Base-by-base conservation (phyloP, 1,140 invertebrate genomes). In the Cotesia vestalis region DNA sequence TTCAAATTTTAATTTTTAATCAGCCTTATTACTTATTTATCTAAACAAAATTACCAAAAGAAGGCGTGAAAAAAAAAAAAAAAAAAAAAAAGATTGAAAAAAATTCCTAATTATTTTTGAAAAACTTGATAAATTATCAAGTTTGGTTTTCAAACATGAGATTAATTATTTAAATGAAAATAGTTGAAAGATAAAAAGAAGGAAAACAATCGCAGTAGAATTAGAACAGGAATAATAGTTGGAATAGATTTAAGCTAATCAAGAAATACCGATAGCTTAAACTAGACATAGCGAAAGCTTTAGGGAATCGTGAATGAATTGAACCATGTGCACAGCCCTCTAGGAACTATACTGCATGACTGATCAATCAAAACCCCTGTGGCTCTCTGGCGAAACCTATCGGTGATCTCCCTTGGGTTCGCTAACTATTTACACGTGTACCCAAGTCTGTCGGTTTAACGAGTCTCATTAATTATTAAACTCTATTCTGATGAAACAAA, bases 301-400 rank as follows among this genome's bases (percentile, higher is more conserved):
- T 35, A 27, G 68, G 59, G 59, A 57, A 61, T 69, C 14, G 36
- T 9, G 34, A 40, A 69, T 69, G 8, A 34, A 61, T 14, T 38
- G 27, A 69, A 11, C 55, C 55, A 40, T 57, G 46, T 20, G 11
- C 57, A 57, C 36, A 57, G 68, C 11, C 40, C 59, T 40, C 52
- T 61, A 46, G 38, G 14, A 70, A 11, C 40, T 46, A 46, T 46
- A 46, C 5, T 70, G 59, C 9, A 70, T 70, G 40, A 20, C 59
- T 60, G 57, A 60, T 60, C 69, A 70, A 70, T 70, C 59, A 70
- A 70, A 70, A 63, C 20, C 57, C 46, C 55, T 69, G 17, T 34
- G 40, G 57, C 59, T 69, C 46, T 61, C 40, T 34, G n/a, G 17
- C 52, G 27, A 27, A 67, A 55, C 52, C 27, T 70, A 69, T 69